Percentiles rank a stretch among this genome's conserved stretches.
These are phyloP conservation scores for Rosalia funebris DNA, from an alignment of 2,888 invertebrate genomes.

Conservation along the genomic window DNA sequence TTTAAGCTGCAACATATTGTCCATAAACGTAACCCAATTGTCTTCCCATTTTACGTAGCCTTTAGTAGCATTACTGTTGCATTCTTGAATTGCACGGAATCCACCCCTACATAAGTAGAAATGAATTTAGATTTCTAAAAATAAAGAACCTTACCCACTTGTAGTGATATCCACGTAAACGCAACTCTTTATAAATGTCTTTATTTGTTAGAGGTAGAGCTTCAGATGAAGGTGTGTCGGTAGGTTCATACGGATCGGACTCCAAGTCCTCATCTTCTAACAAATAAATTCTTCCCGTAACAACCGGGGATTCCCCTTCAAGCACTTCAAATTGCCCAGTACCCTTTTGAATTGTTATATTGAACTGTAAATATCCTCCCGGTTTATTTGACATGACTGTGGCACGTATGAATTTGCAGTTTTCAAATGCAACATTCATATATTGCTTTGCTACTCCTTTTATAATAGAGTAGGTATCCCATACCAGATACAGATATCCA, in stretches of 20 bases:
- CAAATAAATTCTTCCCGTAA: slow-evolving; percentile 41
- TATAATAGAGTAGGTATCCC: slow-evolving; percentile 60
- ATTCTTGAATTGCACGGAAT: slow-evolving; percentile 48
- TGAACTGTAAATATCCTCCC: slow-evolving; percentile 50
- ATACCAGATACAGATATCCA: slow-evolving; percentile 58
- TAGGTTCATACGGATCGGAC: background rate
- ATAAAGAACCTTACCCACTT: slow-evolving; percentile 54
- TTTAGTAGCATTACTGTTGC: slow-evolving; percentile 39
- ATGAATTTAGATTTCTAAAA: too few relatives aligned
- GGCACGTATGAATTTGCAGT: slow-evolving; percentile 54
- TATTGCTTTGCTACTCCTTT: background rate
- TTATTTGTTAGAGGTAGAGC: slow-evolving; percentile 55
- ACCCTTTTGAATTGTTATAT: slow-evolving; percentile 47
- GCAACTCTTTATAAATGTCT: slow-evolving; percentile 75
- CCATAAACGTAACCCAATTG: slow-evolving; percentile 90
- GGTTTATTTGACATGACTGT: slow-evolving; percentile 66
- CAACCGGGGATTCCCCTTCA: slow-evolving; percentile 41
- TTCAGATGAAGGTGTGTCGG: background rate
- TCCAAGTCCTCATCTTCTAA: slow-evolving; percentile 40
- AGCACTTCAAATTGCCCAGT: slow-evolving; percentile 56
- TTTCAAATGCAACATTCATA: slow-evolving; percentile 9
- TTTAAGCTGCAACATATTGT: slow-evolving; percentile 83
- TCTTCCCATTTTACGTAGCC: slow-evolving; percentile 49
- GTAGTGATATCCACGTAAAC: slow-evolving; percentile 74
- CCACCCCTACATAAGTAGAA: slow-evolving; percentile 45